These are phyloP conservation scores for Axis porcinus DNA, from an alignment of 2,113 vertebrate species.

Conservation along the genomic window DNA sequence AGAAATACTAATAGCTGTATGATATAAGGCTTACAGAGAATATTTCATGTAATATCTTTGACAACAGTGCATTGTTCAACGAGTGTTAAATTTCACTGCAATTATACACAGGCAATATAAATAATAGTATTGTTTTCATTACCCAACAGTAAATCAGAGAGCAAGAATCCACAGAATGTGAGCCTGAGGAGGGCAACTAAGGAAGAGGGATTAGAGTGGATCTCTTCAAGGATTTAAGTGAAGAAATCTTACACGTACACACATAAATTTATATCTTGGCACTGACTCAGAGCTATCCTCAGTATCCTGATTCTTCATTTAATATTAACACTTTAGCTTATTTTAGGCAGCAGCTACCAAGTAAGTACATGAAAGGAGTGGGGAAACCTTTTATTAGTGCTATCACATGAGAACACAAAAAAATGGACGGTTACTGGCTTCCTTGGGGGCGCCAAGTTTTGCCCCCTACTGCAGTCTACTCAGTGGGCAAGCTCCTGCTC, in stretches of 20 bases:
- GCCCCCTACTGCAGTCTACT: not conserved
- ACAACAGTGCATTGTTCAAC: not conserved
- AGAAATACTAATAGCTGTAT: not conserved
- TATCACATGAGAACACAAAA: not conserved
- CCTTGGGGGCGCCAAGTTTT: rapidly evolving
- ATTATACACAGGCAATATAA: not conserved
- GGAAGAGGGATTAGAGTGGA: not conserved
- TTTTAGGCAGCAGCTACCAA: not conserved
- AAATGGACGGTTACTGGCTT: not conserved
- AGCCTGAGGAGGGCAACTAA: not conserved
- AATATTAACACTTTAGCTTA: not conserved
- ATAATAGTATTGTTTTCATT: not conserved
- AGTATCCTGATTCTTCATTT: not conserved
- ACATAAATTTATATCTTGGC: not conserved
- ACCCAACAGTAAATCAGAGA: not conserved
- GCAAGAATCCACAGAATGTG: not conserved
- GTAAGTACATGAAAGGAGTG: not conserved
- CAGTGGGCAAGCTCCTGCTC: not conserved
- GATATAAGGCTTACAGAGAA: not conserved
- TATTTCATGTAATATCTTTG: not conserved
- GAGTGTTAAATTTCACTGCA: not conserved
- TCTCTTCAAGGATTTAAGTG: not conserved
- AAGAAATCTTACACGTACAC: not conserved
- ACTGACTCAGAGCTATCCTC: not conserved
- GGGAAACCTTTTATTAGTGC: not conserved